Conservation (phyloP, 1,140 invertebrate genomes). For the Carposina sasakii region DNA sequence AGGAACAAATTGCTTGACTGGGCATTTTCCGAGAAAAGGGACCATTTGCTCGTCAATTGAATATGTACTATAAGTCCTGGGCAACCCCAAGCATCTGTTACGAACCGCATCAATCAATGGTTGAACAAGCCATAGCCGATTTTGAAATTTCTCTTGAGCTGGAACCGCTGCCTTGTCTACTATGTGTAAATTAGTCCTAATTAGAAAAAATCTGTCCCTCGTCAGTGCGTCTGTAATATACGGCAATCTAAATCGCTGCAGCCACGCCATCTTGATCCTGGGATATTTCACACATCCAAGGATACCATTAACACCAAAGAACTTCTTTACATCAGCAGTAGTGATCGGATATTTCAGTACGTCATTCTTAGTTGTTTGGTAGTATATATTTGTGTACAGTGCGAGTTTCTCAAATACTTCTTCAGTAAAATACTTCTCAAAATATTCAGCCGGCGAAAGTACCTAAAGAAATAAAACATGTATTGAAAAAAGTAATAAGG, state of each 20-base stretch:
- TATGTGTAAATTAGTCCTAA: conserved; percentile 22
- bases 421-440: conserved; percentile 16
- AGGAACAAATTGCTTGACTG: neutral
- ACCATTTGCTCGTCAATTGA: conserved; percentile 19
- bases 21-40: conserved; percentile 14
- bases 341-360: conserved; percentile 15
- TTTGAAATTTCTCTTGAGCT: neutral
- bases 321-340: conserved; percentile 11
- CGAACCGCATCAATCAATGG: conserved; percentile 12
- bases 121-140: conserved; percentile 2
- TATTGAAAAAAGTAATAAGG: conserved; percentile 2
- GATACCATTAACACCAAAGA: conserved; percentile 16
- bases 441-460: conserved; percentile 10
- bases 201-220: conserved; percentile 17
- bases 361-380: conserved; percentile 7
- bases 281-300: conserved; percentile 25
- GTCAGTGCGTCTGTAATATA: conserved; percentile 16
- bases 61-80: conserved; percentile 7
- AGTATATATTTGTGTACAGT: conserved; percentile 14
- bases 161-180: conserved; percentile 15
- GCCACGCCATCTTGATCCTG: conserved; percentile 24
- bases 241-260: conserved; percentile 11
- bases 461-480: conserved; percentile 5
- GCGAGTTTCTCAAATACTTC: conserved; percentile 10
- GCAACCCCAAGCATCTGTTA: conserved; percentile 8